phyloP scores from a whole-genome alignment of 2,888 invertebrate genomes.

The Petrolisthes manimaculis region DNA sequence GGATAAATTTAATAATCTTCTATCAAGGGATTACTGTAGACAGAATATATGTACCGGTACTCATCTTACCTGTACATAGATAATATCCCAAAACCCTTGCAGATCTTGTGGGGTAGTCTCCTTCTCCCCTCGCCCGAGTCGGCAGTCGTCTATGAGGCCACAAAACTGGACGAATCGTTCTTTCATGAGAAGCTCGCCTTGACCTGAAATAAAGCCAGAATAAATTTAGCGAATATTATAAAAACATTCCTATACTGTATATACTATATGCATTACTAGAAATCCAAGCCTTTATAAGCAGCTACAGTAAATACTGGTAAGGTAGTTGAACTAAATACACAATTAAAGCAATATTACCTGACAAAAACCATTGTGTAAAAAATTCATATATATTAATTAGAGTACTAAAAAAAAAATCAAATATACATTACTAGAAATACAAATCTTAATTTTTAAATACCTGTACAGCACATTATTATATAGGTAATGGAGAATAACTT shows the following conservation, averaged over 20 bases:
- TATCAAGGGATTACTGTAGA: not conserved
- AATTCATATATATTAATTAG: too few relatives aligned
- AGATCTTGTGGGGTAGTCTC: slow-evolving; percentile 70
- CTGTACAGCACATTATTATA: too few relatives aligned
- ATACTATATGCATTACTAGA: too few relatives aligned
- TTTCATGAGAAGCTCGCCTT: slow-evolving; percentile 71
- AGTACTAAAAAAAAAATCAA: too few relatives aligned
- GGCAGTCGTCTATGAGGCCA: slow-evolving; percentile 71
- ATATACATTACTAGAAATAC: too few relatives aligned
- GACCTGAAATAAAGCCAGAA: slow-evolving; percentile 68
- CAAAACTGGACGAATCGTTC: slow-evolving; percentile 71
- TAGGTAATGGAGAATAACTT: too few relatives aligned
- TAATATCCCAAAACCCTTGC: slow-evolving; percentile 73
- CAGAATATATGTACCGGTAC: not conserved
- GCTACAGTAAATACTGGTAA: too few relatives aligned
- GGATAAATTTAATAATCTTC: not conserved
- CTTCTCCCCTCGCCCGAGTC: slow-evolving; percentile 70
- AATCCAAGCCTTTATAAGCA: too few relatives aligned
- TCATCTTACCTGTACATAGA: slow-evolving; percentile 71
- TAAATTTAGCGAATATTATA: not conserved
- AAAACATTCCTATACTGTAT: not conserved
- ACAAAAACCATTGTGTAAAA: too few relatives aligned
- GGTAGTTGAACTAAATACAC: too few relatives aligned
- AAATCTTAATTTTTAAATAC: too few relatives aligned
- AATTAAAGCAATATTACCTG: too few relatives aligned